Base-by-base conservation (phyloP, 2,888 invertebrate species). In the Heteropelma amictum region DNA sequence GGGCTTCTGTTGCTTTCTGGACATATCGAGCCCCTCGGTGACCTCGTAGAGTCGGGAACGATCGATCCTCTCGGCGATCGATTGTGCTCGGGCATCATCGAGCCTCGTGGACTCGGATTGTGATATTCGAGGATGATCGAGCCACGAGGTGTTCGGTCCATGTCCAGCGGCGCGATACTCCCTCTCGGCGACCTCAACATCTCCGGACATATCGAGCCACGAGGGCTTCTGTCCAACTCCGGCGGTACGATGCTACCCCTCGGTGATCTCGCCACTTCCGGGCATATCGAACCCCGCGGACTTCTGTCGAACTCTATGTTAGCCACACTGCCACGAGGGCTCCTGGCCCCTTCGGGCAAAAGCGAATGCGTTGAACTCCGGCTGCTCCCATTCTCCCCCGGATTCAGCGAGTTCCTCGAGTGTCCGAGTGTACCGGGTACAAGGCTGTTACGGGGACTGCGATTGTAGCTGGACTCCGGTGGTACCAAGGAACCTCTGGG, bases 401-500 rank as follows among this genome's bases (percentile, higher is more conserved):
- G 84, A 63, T 85, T 77, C 47, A 87, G 53, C 0, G 84, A 85
- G n/a, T 80, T 82, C n/a, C 84, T 74, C 8, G 82, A 81, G 4
- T 74, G 79, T 6, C 79, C 69, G 35, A 68, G 73, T 6, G 75
- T 63, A 5, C 79, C 92, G 8, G 93, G 92, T 0, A 92, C 91
- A 61, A 93, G 85, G 26, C 92, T 93, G 80, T 92, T 92, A 54
- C 93, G 89, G 0, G 93, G 92, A 81, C 92, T 92, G 86, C 92
- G 83, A 21, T 85, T 87, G 60, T 87, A 85, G 70, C 85, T 74
- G 76, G 83, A 30, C 10, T 77, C 58, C 17, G 93, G 93, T 0
- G 93, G 93, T 2, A 92, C 91, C 78, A 94, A 88, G 79, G 92
- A 93, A 77, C 93, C 93, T 79, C 94, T 90, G 0, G 92, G 91